Base-by-base conservation (phyloP, 2,113 vertebrate genomes). In the Oryzias melastigma region DNA sequence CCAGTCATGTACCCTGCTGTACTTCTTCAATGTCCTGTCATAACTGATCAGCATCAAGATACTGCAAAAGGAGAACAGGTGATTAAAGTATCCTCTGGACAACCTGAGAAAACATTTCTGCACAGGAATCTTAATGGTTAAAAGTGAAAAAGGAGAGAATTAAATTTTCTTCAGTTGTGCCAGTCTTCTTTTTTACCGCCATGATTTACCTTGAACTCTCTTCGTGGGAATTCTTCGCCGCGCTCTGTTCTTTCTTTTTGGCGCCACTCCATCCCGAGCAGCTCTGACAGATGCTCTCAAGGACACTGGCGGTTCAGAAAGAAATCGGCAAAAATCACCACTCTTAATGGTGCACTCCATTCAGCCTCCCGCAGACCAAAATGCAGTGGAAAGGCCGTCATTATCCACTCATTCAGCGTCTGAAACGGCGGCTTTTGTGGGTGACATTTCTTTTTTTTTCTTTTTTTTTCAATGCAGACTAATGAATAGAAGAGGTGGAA, bases 281-380 rank as follows among this genome's bases (percentile, higher is more conserved):
- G 24, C 42, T 16, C 64, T 58, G 59, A 71, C 25, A 66, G 64
- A 73, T 73, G 65, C 58, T 77, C 78, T 71, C 65, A 78, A 63
- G 52, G 63, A 73, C 66, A 63, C 19, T 45, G 24, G 60, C 55
- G 57, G 43, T 47, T 60, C 44, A 19, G 62, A 44, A 65, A 68
- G 62, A 63, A 73, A 80, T 74, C 60, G 68, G 62, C 48, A 54
- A 66, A 72, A 80, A 47, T 56, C 55, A 29, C 25, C 44, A 50
- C 55, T 65, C 45, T 62, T 68, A 71, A 68, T 51, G 56, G 45
- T 14, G 42, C 48, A 42, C 54, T 62, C 56, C 24, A 43, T 68
- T 67, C 56, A 56, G 77, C 78, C 74, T 70, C 49, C 64, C 56
- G 53, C 49, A 62, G 55, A 80, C 80, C 53, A 79, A 77, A 69